Percentiles rank a stretch among this genome's conserved stretches.
phyloP scores from a whole-genome alignment of 2,888 invertebrate species.

The Petrolisthes cinctipes region DNA sequence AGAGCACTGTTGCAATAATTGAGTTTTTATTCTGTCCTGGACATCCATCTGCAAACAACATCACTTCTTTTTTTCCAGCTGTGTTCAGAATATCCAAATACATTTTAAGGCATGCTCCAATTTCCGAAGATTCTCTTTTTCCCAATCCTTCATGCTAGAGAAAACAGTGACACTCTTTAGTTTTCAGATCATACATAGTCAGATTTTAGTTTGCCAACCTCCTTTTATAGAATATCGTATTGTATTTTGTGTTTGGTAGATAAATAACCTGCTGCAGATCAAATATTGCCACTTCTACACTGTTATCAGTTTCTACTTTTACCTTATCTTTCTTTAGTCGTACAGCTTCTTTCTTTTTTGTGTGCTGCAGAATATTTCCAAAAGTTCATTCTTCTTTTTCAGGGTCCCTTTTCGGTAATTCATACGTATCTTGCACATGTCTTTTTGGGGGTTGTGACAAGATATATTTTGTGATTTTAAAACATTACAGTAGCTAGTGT shows the following conservation, averaged over 20 bases:
- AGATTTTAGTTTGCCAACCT: constrained; percentile 21
- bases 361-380: background rate
- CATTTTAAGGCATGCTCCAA: constrained; percentile 14
- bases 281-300: constrained; percentile 24
- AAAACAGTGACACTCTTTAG: constrained; percentile 7
- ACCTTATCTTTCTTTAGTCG: constrained; percentile 15
- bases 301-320: constrained; percentile 29
- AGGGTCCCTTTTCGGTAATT: constrained; percentile 4
- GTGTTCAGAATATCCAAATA: constrained; percentile 8
- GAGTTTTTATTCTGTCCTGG: background rate
- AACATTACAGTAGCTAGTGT: constrained; percentile 18
- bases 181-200: constrained; percentile 21
- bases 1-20: constrained; percentile 5
- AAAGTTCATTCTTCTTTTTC: constrained; percentile 11
- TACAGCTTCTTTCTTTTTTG: constrained; percentile 19
- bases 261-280: constrained; percentile 25
- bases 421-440: constrained; percentile 19
- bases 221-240: constrained; percentile 18
- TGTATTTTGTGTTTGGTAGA: constrained; percentile 19
- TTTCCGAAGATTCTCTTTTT: constrained; percentile 7
- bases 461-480: constrained; percentile 21
- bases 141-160: constrained; percentile 12
- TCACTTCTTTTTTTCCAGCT: constrained; percentile 15
- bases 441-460: constrained; percentile 21
- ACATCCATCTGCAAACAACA: background rate